A percentile compares a stretch with the other conserved stretches of the same genome.
These are phyloP conservation scores for Raja brachyura DNA, from an alignment of 2,113 vertebrate genomes.

Conservation along the genomic window DNA sequence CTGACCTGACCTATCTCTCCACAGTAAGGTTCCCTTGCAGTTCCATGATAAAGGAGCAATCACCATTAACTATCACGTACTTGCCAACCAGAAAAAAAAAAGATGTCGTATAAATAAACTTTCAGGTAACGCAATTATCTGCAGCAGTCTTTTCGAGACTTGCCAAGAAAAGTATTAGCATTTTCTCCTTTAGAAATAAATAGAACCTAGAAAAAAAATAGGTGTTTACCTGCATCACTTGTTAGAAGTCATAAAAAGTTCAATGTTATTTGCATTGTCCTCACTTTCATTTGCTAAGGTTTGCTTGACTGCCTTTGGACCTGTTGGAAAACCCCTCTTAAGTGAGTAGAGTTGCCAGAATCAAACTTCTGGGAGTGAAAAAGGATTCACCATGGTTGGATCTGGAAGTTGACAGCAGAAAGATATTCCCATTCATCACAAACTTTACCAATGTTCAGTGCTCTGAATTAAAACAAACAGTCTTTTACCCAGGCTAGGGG, in stretches of 20 bases:
- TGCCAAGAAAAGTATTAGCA: not conserved
- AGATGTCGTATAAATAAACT: not conserved
- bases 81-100: not conserved
- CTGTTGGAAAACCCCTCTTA: not conserved
- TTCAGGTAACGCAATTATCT: not conserved
- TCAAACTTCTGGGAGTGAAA: not conserved
- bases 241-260: no score
- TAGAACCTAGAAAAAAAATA: no score
- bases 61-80: not conserved
- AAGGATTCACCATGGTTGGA: not conserved
- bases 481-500: no score
- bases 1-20: no score
- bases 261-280: no score
- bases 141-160: not conserved
- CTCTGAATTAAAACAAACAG: not conserved
- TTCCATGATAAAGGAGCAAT: no score
- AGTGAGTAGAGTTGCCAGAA: not conserved
- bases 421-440: not conserved
- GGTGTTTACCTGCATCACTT: no score
- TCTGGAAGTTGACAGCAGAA: not conserved
- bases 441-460: not conserved
- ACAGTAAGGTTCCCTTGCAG: no score
- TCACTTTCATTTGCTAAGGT: no score
- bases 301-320: no score
- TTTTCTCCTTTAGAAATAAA: no score